Base-by-base conservation (phyloP, 2,797 vertebrate genomes). In the Poecilia picta region DNA sequence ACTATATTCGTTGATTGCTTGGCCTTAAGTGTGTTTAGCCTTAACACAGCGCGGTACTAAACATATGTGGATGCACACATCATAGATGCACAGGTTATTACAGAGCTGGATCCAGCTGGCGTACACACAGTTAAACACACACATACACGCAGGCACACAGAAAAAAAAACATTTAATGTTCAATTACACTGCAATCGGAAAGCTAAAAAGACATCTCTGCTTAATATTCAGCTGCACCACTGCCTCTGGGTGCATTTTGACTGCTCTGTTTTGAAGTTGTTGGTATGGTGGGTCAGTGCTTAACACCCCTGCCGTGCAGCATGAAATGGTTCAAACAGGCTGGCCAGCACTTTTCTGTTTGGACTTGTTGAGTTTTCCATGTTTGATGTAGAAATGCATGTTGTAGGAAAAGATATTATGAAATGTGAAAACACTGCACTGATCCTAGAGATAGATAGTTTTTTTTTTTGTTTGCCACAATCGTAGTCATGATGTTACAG, bases 11-110 rank as follows among this genome's bases (percentile, higher is more conserved):
- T 85, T 87, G 88, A 93, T 92, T 93, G 88, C 87, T 87, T 84
- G 81, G 90, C 91, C 86, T 93, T 89, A 88, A 94, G 92, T 91
- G 91, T 90, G 89, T 93, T 93, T 89, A 92, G 93, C 86, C 85
- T 84, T 49, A 88, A 88, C 81, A 75, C 80, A 75, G 79, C 8
- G 73, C 75, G 66, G 81, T 72, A 66, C 74, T 76, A 76, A 81
- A 88, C 77, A 78, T 72, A 62, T 76, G 74, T 73, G 72, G 74
- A 46, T 25, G 49, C 20, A 53, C 68, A 36, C 23, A n/a, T 18
- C 87, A 74, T 64, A 59, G 23, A 4, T 41, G 68, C 70, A 57
- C 72, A 41, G 2, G 53, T 73, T 66, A 51, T 82, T 62, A 72
- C 73, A 39, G 5, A 8, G 78, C 28, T 45, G 36, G 62, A 72